A percentile compares a stretch with the other conserved stretches of the same genome.
These are phyloP conservation scores for Trichogramma pretiosum DNA, from an alignment of 1,140 invertebrate species.

Conservation along the genomic window DNA sequence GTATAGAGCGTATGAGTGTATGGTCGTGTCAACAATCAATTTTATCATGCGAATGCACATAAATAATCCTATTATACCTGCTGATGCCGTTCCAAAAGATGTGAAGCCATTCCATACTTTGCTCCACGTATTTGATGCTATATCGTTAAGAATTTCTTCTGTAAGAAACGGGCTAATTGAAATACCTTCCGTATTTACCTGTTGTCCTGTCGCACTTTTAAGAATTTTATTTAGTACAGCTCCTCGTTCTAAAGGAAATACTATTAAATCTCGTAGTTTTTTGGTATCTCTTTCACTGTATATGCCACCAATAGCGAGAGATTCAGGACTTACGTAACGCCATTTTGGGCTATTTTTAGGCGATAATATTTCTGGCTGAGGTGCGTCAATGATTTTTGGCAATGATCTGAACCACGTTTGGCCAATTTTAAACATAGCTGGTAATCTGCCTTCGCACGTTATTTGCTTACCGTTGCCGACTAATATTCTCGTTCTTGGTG, in stretches of 20 bases:
- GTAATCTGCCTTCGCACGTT: constrained; percentile 10
- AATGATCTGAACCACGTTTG: constrained; percentile 14
- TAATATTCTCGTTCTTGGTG: constrained; percentile 18
- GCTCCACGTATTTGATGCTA: constrained; percentile 12
- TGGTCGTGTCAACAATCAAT: background rate
- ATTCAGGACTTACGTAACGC: constrained; percentile 14
- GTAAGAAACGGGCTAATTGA: constrained; percentile 10
- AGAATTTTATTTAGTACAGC: constrained; percentile 21
- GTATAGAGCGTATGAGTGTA: constrained; percentile 19
- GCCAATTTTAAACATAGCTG: constrained; percentile 13
- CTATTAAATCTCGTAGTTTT: constrained; percentile 6
- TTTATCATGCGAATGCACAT: constrained; percentile 5
- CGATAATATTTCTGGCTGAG: constrained; percentile 4
- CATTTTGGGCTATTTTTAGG: constrained; percentile 12
- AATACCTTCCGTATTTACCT: constrained; percentile 7
- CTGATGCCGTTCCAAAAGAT: constrained; percentile 17
- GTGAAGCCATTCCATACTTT: constrained; percentile 15
- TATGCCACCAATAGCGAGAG: constrained; percentile 16
- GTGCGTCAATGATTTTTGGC: background rate
- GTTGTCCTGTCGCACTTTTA: constrained; percentile 5
- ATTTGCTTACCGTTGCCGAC: constrained; percentile 10
- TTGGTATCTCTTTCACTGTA: constrained; percentile 14
- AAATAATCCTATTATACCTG: constrained; percentile 13
- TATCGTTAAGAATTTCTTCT: constrained; percentile 13
- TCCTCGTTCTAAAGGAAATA: constrained; percentile 20